Conservation (phyloP, 2,797 vertebrate genomes). For the Chaenodraco wilsoni region DNA sequence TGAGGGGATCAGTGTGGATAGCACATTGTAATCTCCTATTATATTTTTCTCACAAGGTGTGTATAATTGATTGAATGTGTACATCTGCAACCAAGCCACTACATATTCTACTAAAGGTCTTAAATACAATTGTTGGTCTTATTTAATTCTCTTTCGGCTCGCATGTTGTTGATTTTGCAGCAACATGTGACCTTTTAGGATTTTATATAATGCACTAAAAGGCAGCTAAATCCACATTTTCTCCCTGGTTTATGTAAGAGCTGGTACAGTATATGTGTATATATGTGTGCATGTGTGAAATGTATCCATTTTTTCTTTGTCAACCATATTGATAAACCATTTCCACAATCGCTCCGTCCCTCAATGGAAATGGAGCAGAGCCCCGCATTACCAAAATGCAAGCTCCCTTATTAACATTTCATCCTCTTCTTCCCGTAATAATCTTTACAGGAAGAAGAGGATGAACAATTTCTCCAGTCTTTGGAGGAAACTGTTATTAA, state of each 20-base stretch:
- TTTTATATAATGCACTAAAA: background rate
- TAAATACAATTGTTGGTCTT: background rate
- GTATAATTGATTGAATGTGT: constrained; percentile 7
- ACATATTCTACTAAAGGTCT: background rate
- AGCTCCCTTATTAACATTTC: constrained; percentile 63
- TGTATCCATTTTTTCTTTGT: constrained; percentile 17
- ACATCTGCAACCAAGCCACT: background rate
- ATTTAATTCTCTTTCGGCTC: background rate
- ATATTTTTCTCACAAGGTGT: background rate
- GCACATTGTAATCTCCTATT: background rate
- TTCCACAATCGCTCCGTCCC: constrained; percentile 28
- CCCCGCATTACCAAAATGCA: constrained; percentile 57
- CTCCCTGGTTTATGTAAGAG: background rate
- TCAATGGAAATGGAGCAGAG: constrained; percentile 43
- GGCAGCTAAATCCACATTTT: background rate
- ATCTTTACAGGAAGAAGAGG: constrained; percentile 24
- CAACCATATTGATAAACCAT: constrained; percentile 49
- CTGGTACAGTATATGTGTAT: too few relatives aligned
- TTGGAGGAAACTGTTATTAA: constrained; percentile 66
- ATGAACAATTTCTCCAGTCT: constrained; percentile 19
- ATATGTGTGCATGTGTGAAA: background rate
- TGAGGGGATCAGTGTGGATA: background rate
- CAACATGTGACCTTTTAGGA: background rate
- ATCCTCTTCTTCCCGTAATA: constrained; percentile 58
- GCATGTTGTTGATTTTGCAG: background rate